Evolutionary conservation across 2,888 invertebrate genomes (phyloP).

Genomic region (Petrolisthes cinctipes): DNA sequence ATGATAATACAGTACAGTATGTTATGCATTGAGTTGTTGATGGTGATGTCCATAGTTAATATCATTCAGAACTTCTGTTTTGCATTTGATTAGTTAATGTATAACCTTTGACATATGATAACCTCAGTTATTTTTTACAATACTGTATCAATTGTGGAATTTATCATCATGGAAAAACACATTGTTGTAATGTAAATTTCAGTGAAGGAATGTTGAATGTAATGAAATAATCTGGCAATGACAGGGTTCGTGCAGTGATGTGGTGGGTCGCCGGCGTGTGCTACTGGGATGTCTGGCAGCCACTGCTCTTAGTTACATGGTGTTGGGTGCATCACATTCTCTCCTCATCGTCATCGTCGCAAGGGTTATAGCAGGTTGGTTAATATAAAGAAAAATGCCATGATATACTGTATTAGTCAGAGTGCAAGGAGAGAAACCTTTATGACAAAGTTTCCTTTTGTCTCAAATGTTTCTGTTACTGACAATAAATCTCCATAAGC

Average conservation of each 20-base stretch:
- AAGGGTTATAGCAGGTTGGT: constrained; percentile 52
- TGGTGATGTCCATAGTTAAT: too few relatives aligned
- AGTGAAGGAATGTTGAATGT: too few relatives aligned
- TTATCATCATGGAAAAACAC: too few relatives aligned
- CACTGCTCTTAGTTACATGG: constrained; percentile 68
- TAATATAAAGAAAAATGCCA: not conserved
- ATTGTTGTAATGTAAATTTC: too few relatives aligned
- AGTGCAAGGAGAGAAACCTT: not conserved
- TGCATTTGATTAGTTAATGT: too few relatives aligned
- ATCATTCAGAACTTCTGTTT: too few relatives aligned
- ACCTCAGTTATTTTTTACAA: too few relatives aligned
- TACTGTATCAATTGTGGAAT: too few relatives aligned
- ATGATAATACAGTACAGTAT: too few relatives aligned
- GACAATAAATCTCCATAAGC: not conserved
- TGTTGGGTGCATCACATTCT: constrained; percentile 68
- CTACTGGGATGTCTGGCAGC: constrained; percentile 68
- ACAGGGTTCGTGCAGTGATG: constrained; percentile 70
- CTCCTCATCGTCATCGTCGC: constrained; percentile 67
- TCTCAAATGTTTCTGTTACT: not conserved
- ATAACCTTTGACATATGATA: too few relatives aligned
- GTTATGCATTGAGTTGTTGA: too few relatives aligned
- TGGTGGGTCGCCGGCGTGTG: constrained; percentile 68
- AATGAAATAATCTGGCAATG: too few relatives aligned
- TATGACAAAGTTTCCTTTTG: not conserved
- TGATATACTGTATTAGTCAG: not conserved